Base-by-base conservation (phyloP, 2,888 invertebrate species). In the Xanthorhoe designata region DNA sequence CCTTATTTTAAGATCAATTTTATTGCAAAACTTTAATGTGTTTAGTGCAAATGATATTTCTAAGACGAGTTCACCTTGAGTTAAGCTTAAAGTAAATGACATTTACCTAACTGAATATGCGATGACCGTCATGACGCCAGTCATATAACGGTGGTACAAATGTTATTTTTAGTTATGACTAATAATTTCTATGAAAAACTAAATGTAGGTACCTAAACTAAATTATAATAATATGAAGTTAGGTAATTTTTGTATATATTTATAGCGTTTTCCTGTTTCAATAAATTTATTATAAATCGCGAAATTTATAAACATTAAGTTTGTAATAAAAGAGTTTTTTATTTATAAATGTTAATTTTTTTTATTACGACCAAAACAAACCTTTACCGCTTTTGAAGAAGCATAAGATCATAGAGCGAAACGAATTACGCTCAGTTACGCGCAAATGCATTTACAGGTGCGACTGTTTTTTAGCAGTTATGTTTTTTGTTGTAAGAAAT, bases 381-480 rank as follows among this genome's bases (percentile, higher is more conserved):
- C 19, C 19, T n/a, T 19, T 35, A 1, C 5, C n/a, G 45, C 10
- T 15, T 56, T 45, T 24, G 7, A 29, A 9, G 45, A 47, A 47
- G 15, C 29, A 0, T n/a, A 9, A 17, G 61, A 19, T 53, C 53
- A 54, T 4, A 45, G 47, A 61, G 61, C 61, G 47, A 49, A 32
- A 53, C 60, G 45, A 61, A 61, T 47, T 29, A 61, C 35, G 32
- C 32, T 45, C 54, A 54, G 61, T 35, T 35, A 61, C 54, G 61
- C 60, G n/a, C 61, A 49, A 61, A 54, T 61, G 61, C 53, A 42
- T 13, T 13, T 42, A 61, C 47, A 32, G 17, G 10, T 45, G 29
- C 17, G 57, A 15, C n/a, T 7, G 2, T 47, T 49, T 49, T 57
- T 56, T 32, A 18, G 49, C 29, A 49, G 17, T 9, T 56, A n/a